Conservation (phyloP, 2,797 vertebrate genomes). For the Petrocephalus sullivani region DNA sequence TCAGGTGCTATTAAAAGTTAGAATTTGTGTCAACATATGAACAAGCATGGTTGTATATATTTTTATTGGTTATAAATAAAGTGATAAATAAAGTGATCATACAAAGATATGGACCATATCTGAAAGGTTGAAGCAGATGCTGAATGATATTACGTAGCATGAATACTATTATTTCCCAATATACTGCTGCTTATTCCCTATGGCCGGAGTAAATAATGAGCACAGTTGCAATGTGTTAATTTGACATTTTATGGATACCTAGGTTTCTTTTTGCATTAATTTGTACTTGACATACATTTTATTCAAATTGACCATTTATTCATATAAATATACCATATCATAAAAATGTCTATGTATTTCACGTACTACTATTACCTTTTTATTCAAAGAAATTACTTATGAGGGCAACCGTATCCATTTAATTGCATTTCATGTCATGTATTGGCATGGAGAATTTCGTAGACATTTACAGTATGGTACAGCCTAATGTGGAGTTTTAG, state of each 20-base stretch:
- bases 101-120: neutral
- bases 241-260: neutral
- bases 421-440: neutral
- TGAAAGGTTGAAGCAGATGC: neutral
- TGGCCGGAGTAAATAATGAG: neutral
- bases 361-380: neutral
- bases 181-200: neutral
- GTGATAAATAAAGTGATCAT: neutral
- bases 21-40: neutral
- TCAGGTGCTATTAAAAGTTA: neutral
- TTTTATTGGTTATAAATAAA: neutral
- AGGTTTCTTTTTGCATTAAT: neutral
- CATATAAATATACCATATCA: neutral
- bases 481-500: neutral
- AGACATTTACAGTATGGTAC: neutral
- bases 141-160: neutral
- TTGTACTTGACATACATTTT: neutral
- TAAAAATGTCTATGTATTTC: neutral
- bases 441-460: neutral
- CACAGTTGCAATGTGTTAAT: neutral
- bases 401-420: neutral
- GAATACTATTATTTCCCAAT: neutral
- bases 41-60: neutral
- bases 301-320: too few species aligned
- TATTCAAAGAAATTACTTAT: neutral